These are phyloP conservation scores for Sinocyclocheilus anshuiensis DNA, from an alignment of 2,113 vertebrate species.

Conservation along the genomic window DNA sequence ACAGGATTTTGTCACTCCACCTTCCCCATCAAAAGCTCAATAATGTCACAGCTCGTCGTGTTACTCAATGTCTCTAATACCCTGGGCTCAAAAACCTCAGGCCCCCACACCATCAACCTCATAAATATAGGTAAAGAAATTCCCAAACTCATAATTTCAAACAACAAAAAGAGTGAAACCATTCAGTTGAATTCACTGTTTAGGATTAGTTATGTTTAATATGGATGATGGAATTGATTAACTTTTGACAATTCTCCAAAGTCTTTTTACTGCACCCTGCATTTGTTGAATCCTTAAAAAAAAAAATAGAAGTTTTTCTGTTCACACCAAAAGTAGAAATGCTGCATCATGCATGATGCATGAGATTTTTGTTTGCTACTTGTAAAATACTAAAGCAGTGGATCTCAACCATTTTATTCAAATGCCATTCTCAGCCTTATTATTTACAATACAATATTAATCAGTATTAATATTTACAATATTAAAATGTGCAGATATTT, in stretches of 20 bases:
- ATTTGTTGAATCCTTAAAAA: no score
- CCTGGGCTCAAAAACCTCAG: conserved; percentile 59
- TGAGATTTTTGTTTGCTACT: not conserved
- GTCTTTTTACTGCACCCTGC: no score
- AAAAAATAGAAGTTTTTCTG: not conserved
- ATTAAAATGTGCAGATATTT: not conserved
- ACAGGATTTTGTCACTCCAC: conserved; percentile 4
- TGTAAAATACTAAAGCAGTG: not conserved
- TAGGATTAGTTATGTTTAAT: not conserved
- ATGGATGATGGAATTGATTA: not conserved
- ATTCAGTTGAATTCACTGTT: not conserved
- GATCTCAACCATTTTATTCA: not conserved
- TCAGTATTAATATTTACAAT: no score
- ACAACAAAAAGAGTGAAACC: not conserved
- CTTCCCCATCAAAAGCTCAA: conserved; percentile 51
- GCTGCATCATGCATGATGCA: not conserved
- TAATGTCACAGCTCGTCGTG: conserved; percentile 57
- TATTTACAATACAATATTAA: no score
- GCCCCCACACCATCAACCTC: conserved; percentile 58
- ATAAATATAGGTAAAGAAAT: conserved; percentile 69
- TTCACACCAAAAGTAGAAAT: not conserved
- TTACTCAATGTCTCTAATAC: conserved; percentile 58
- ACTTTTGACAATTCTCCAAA: no score
- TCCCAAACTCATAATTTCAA: not conserved
- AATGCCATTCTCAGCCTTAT: no score